Evolutionary conservation across 2,797 vertebrate species (phyloP).

Genomic region (Phalloptychus januarius): DNA sequence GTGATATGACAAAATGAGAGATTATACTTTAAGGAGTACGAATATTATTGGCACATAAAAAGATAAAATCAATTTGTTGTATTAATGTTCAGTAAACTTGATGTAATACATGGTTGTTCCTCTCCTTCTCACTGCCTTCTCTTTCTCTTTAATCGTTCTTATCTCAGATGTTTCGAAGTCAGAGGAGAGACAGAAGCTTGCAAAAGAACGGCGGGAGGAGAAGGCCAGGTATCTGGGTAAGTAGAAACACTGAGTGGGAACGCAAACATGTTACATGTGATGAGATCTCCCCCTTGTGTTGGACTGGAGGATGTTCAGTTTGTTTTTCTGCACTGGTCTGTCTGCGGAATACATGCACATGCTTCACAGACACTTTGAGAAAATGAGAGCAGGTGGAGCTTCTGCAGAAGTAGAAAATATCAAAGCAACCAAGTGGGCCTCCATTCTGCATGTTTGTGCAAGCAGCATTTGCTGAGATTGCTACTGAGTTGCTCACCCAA

Average conservation of each 20-base stretch:
- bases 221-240: constrained; percentile 94
- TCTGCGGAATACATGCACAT: constrained; percentile 36
- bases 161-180: constrained; percentile 87
- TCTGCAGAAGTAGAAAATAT: constrained; percentile 12
- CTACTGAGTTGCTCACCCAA: not conserved
- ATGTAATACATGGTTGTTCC: not conserved
- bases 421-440: not conserved
- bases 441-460: constrained; percentile 37
- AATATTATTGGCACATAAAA: not conserved
- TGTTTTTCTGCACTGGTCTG: not conserved
- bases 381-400: constrained; percentile 18
- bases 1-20: not conserved
- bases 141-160: not conserved
- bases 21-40: not conserved
- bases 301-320: constrained; percentile 26
- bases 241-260: constrained; percentile 44
- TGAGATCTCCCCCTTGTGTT: constrained; percentile 74
- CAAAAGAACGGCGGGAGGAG: constrained; percentile 92
- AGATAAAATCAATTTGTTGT: not conserved
- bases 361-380: constrained; percentile 18
- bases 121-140: constrained; percentile 9
- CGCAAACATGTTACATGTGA: not conserved
- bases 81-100: constrained; percentile 1
- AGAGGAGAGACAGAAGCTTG: constrained; percentile 91
- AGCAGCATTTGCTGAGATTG: not conserved